Evolutionary conservation across 2,797 vertebrate species (phyloP).

Genomic region (Tapirus indicus): DNA sequence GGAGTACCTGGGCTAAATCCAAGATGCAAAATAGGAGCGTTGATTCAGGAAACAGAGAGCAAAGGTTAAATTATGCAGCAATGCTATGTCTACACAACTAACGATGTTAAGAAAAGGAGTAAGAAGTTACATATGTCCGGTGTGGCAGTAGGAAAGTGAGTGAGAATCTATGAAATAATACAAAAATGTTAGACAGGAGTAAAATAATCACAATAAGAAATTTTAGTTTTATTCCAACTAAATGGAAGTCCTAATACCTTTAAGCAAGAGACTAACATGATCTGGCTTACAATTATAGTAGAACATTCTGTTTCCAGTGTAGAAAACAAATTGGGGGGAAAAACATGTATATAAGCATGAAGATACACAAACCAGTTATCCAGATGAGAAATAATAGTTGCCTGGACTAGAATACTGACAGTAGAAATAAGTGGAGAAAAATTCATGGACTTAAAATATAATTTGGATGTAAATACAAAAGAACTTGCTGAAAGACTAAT

Average conservation of each 20-base stretch:
- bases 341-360: not conserved
- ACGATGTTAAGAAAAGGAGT: not conserved
- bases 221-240: not conserved
- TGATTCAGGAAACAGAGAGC: not conserved
- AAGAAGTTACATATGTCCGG: not conserved
- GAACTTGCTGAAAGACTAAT: constrained; percentile 12
- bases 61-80: not conserved
- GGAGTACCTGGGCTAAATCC: not conserved
- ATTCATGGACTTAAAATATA: not conserved
- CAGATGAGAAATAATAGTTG: not conserved
- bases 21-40: not conserved
- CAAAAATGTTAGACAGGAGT: not conserved
- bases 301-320: not conserved
- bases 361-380: not conserved
- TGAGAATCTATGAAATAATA: not conserved
- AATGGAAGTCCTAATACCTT: not conserved
- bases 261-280: not conserved
- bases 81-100: not conserved
- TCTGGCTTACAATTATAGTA: not conserved
- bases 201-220: not conserved
- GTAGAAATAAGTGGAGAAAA: not conserved
- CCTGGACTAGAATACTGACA: not conserved
- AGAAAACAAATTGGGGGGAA: not conserved
- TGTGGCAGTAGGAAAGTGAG: not conserved
- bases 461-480: not conserved